Base-by-base conservation (phyloP, 2,797 vertebrate genomes). In the Bryconaethiops microstoma region DNA sequence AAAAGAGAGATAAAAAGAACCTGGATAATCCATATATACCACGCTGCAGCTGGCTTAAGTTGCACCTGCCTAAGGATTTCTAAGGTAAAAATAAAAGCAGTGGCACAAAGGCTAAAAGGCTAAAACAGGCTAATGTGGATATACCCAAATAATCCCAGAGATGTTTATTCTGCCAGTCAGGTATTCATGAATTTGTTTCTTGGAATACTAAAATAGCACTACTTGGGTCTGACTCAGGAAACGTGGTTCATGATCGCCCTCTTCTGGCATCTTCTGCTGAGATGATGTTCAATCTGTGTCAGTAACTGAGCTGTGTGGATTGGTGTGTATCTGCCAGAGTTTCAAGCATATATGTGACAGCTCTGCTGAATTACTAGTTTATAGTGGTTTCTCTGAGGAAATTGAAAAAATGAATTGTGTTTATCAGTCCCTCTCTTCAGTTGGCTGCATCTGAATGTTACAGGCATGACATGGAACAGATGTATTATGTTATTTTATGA, bases 161-260 rank as follows among this genome's bases (percentile, higher is more conserved):
- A 75, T 23, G 40, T 67, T 75, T 68, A 35, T 35, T 35, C 71
- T 69, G 40, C 42, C 42, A 68, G 48, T 69, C 42, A 13, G 29
- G 67, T 52, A 69, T 80, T 74, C 23, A 45, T 25, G 48, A 42
- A 19, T 23, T 40, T 60, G 40, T 39, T 54, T 69, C 39, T n/a
- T 17, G 29, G 42, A 74, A 74, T 68, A 35, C 71, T 68, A 68
- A 74, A n/a, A 8, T 52, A 70, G n/a, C 9, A 60, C 25, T 2
- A 0, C 17, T 65, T 21, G 48, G 35, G 29, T 7, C 74, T 29
- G 29, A 17, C 35, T 45, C n/a, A 63, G 50, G 16, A 82, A 74
- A 74, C 19, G 64, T 75, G 69, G 81, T 45, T 79, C 76, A 77
- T 81, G 63, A 84, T 64, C 67, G 77, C 87, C 87, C 85, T 84